These are phyloP conservation scores for Montifringilla adamsi DNA, from an alignment of 2,113 vertebrate genomes.

Conservation along the genomic window DNA sequence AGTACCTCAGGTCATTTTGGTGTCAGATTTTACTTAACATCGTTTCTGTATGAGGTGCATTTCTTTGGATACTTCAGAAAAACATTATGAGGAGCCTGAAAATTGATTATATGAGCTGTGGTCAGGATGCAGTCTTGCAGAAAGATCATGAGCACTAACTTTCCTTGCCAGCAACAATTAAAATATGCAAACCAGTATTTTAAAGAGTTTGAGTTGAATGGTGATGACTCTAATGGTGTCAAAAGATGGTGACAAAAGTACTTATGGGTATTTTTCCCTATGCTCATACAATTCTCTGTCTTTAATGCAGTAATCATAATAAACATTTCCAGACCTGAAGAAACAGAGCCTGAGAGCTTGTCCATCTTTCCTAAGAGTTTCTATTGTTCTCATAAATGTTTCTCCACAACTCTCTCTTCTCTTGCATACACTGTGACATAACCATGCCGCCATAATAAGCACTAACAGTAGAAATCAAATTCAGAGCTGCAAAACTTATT, in stretches of 20 bases:
- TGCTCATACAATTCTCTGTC: neutral
- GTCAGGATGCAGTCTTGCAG: neutral
- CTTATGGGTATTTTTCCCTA: neutral
- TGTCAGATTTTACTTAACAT: neutral
- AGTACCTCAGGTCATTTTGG: neutral
- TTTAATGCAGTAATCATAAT: neutral
- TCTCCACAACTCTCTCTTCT: neutral
- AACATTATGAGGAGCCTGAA: neutral
- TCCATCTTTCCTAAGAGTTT: neutral
- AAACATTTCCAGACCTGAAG: neutral
- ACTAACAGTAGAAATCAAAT: neutral
- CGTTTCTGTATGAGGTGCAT: neutral
- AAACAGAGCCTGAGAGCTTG: neutral
- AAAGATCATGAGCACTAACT: neutral
- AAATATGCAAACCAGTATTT: neutral
- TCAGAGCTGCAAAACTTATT: neutral
- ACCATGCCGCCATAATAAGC: neutral
- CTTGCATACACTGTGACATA: neutral
- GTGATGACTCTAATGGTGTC: neutral
- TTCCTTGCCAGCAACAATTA: neutral
- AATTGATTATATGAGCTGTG: neutral
- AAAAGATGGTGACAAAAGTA: neutral
- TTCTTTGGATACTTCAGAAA: neutral
- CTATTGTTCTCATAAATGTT: neutral
- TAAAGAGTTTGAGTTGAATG: neutral